phyloP scores from a whole-genome alignment of 2,888 invertebrate species.

The Orchesellides sinensis region DNA sequence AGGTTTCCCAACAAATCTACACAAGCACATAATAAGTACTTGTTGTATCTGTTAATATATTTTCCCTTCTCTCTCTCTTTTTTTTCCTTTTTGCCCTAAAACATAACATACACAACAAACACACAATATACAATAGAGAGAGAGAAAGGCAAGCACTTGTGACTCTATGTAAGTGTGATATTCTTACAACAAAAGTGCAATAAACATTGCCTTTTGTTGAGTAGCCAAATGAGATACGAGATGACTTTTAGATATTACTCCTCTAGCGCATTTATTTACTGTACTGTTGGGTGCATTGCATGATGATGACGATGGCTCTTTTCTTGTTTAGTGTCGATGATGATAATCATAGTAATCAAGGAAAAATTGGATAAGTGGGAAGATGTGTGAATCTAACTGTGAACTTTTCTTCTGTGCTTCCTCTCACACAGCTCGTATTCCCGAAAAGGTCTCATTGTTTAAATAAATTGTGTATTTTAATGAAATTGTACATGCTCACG shows the following conservation, averaged over 20 bases:
- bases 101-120: not conserved
- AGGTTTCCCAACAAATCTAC: conserved; percentile 68
- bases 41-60: conserved; percentile 65
- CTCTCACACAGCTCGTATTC: not conserved
- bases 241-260: conserved; percentile 21
- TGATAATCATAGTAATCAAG: conserved; percentile 56
- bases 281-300: conserved; percentile 21
- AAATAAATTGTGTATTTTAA: not conserved
- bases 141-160: conserved; percentile 18
- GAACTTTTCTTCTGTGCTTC: conserved; percentile 35
- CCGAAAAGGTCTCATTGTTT: not conserved
- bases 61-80: conserved; percentile 27
- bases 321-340: conserved; percentile 40
- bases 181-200: conserved; percentile 39
- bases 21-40: conserved; percentile 66
- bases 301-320: conserved; percentile 3
- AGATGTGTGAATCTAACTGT: conserved; percentile 57
- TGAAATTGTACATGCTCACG: conserved; percentile 16
- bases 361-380: conserved; percentile 57
- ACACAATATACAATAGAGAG: not conserved
- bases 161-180: conserved; percentile 47
- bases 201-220: conserved; percentile 62
- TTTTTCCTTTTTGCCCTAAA: conserved; percentile 18
- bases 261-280: conserved; percentile 49
- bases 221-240: conserved; percentile 61